Evolutionary conservation across 2,888 invertebrate genomes (phyloP).

Genomic region (Tethea ocularis): DNA sequence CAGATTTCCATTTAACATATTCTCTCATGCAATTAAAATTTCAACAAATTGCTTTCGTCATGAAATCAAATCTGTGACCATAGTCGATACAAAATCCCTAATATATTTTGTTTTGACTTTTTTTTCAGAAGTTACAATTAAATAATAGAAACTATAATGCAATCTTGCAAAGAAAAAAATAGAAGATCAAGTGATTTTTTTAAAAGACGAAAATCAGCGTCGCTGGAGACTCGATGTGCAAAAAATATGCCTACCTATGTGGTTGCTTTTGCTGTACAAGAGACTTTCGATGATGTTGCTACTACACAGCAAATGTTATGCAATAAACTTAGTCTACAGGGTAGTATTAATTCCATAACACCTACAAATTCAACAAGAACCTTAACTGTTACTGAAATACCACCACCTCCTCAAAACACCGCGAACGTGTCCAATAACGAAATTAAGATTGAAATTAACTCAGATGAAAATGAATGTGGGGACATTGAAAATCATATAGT

Average conservation of each 20-base stretch:
- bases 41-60: no score
- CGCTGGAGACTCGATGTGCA: slow-evolving; percentile 22
- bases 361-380: slow-evolving; percentile 35
- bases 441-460: slow-evolving; percentile 28
- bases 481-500: slow-evolving; percentile 22
- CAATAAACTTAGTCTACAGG: slow-evolving; percentile 35
- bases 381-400: slow-evolving; percentile 24
- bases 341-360: slow-evolving; percentile 32
- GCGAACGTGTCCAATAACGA: slow-evolving; percentile 17
- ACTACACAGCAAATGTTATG: slow-evolving; percentile 38
- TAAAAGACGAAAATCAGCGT: slow-evolving; percentile 26
- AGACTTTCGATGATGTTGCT: slow-evolving; percentile 41
- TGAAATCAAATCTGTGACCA: no score
- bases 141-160: not conserved
- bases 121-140: slow-evolving; percentile 11
- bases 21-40: no score
- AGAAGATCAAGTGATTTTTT: not conserved
- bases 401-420: slow-evolving; percentile 19
- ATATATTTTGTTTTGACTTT: not conserved
- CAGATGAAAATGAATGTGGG: slow-evolving; percentile 23
- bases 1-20: no score
- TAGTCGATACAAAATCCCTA: no score
- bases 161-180: slow-evolving; percentile 4
- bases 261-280: slow-evolving; percentile 47
- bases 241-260: slow-evolving; percentile 39